Conservation (phyloP, 2,888 invertebrate species). For the Sericinus montela region DNA sequence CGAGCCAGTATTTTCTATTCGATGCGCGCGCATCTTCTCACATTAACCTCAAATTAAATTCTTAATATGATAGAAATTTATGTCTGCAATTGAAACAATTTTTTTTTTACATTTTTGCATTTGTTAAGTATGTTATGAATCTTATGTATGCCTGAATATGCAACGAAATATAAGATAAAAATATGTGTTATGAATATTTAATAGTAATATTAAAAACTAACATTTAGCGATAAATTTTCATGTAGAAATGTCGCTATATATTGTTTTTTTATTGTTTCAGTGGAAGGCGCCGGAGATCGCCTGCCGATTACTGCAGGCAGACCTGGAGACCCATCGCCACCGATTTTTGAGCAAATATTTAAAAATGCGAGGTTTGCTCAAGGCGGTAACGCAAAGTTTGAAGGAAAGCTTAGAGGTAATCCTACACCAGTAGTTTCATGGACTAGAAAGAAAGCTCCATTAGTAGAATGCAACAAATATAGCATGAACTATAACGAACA, state of each 20-base stretch:
- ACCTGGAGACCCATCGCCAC: conserved; percentile 91
- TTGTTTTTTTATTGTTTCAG: conserved; percentile 73
- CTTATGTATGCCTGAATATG: too few relatives aligned
- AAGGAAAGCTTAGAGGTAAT: conserved; percentile 93
- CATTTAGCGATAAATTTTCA: too few relatives aligned
- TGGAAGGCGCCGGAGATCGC: conserved; percentile 80
- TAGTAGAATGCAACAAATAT: conserved; percentile 91
- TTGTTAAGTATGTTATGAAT: too few relatives aligned
- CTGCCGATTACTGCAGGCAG: conserved; percentile 56
- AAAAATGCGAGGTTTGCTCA: conserved; percentile 96
- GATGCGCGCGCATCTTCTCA: neutral
- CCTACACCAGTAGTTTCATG: conserved; percentile 95
- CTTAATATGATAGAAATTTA: too few relatives aligned
- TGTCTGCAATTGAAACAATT: too few relatives aligned
- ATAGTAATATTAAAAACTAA: too few relatives aligned
- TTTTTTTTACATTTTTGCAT: too few relatives aligned
- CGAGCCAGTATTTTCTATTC: neutral
- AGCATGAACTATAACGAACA: conserved; percentile 94
- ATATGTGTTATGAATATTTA: too few relatives aligned
- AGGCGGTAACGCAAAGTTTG: conserved; percentile 95
- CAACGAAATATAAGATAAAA: too few relatives aligned
- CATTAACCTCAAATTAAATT: neutral
- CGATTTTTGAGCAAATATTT: conserved; percentile 97
- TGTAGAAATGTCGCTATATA: too few relatives aligned
- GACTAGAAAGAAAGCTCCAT: conserved; percentile 92